Conservation (phyloP, 2,888 invertebrate species). For the Hemicrepidius hirtus region DNA sequence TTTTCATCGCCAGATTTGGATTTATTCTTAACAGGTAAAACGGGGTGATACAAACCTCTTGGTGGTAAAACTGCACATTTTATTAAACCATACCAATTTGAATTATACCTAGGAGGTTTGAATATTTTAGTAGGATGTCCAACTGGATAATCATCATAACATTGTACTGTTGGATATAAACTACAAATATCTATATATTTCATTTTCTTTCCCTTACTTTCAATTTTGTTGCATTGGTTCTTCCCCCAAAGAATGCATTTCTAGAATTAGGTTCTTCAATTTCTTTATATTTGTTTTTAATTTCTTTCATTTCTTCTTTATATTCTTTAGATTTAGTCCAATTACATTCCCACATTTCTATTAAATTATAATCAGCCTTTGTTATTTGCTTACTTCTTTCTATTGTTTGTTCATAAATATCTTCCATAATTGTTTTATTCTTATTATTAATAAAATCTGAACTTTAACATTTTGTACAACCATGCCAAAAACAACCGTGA, state of each 20-base stretch:
- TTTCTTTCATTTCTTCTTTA: slow-evolving; percentile 38
- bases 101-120: slow-evolving; percentile 52
- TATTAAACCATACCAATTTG: slow-evolving; percentile 56
- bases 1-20: slow-evolving; percentile 36
- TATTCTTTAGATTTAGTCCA: slow-evolving; percentile 39
- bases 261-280: slow-evolving; percentile 49
- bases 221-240: slow-evolving; percentile 55
- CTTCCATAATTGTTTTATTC: slow-evolving; percentile 32
- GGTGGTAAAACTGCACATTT: slow-evolving; percentile 56
- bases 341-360: slow-evolving; percentile 8
- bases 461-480: slow-evolving; percentile 39
- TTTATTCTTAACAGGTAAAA: slow-evolving; percentile 51
- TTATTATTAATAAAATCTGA: slow-evolving; percentile 39
- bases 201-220: slow-evolving; percentile 51
- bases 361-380: slow-evolving; percentile 21
- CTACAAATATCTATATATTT: slow-evolving; percentile 56
- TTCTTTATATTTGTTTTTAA: slow-evolving; percentile 32
- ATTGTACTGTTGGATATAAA: slow-evolving; percentile 56
- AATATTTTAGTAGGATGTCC: no score
- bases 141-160: slow-evolving; percentile 42
- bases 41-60: slow-evolving; percentile 52
- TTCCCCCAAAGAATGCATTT: slow-evolving; percentile 55
- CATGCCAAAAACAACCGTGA: slow-evolving; percentile 37
- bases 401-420: slow-evolving; percentile 44
- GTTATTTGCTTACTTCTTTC: slow-evolving; percentile 38